These are phyloP conservation scores for Rhopalosiphum maidis DNA, from an alignment of 1,140 invertebrate genomes.

Conservation along the genomic window DNA sequence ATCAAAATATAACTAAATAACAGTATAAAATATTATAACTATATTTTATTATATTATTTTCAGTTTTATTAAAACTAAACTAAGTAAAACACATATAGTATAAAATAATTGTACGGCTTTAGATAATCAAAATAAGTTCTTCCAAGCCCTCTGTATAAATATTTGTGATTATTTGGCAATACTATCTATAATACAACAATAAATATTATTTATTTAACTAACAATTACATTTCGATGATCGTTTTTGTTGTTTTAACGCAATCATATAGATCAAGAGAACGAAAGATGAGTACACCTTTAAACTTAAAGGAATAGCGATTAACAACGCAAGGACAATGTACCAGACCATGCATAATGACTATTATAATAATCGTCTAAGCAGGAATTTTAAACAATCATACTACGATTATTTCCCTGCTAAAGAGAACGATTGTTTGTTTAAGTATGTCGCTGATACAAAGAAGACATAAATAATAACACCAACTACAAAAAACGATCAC, in stretches of 20 bases:
- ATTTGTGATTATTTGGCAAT: no score
- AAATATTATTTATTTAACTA: background rate
- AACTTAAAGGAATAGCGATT: background rate
- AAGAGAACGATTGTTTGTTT: background rate
- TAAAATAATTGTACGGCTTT: background rate
- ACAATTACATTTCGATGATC: background rate
- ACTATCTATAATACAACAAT: background rate
- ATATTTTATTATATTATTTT: background rate
- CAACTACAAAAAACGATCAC: background rate
- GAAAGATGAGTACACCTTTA: background rate
- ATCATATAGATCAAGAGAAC: background rate
- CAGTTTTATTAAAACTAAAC: background rate
- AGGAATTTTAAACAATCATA: background rate
- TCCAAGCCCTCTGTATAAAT: no score
- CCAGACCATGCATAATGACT: conserved; percentile 2
- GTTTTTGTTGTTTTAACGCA: background rate
- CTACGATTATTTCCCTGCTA: background rate
- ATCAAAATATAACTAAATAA: background rate
- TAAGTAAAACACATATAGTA: background rate
- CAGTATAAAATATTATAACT: background rate
- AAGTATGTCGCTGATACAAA: background rate
- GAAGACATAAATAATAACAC: background rate
- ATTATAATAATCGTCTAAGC: background rate
- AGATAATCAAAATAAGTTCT: background rate
- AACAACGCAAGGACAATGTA: background rate